Conservation (phyloP, 2,888 invertebrate genomes). For the Dolichopus griseipennis region DNA sequence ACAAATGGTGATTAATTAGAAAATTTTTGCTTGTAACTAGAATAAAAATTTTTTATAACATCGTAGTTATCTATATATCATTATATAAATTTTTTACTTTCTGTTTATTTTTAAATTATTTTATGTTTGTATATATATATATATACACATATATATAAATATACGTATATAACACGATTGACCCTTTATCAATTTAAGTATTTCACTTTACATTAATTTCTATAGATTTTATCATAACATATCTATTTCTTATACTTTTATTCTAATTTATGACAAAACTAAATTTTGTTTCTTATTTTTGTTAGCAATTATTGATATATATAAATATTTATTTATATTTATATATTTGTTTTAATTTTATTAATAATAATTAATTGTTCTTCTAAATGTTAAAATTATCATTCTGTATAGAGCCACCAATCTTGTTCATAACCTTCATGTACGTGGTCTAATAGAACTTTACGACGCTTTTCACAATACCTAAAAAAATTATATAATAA, state of each 20-base stretch:
- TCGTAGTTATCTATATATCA: background rate
- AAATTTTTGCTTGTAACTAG: background rate
- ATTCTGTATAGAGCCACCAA: slow-evolving; percentile 94
- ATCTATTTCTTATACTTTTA: slow-evolving; percentile 28
- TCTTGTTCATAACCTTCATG: slow-evolving; percentile 98
- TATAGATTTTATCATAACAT: slow-evolving; percentile 31
- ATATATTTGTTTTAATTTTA: background rate
- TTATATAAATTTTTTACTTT: background rate
- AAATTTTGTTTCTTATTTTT: background rate
- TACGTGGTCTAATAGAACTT: slow-evolving; percentile 92
- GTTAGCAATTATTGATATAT: background rate
- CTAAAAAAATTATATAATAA: slow-evolving; percentile 47
- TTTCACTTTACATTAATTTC: slow-evolving; percentile 9
- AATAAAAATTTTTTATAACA: background rate
- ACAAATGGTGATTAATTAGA: background rate
- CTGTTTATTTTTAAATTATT: background rate
- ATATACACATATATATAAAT: too few relatives aligned
- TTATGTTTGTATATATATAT: background rate
- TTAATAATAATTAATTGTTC: background rate
- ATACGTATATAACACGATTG: background rate
- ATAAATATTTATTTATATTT: background rate
- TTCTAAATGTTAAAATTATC: slow-evolving; percentile 25
- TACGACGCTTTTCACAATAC: slow-evolving; percentile 95
- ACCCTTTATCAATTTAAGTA: background rate
- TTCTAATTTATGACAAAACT: slow-evolving; percentile 1